Percentiles rank a stretch among this genome's conserved stretches.
Conservation (phyloP, 2,797 vertebrate genomes). For the Rallus crepitans region DNA sequence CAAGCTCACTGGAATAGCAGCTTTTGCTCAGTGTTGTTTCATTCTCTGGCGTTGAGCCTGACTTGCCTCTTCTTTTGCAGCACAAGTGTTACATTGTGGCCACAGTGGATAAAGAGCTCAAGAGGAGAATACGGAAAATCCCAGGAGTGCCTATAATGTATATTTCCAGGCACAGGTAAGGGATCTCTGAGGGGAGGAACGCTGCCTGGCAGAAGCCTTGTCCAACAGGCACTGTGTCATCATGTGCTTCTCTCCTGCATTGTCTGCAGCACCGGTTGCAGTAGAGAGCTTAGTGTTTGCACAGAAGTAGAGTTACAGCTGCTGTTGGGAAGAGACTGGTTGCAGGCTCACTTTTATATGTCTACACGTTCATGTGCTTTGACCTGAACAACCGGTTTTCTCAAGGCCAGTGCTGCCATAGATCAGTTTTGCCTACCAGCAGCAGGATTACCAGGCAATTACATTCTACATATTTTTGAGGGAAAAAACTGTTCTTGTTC, state of each 20-base stretch:
- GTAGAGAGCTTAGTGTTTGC: not conserved
- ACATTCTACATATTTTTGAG: not conserved
- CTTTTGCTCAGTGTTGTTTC: not conserved
- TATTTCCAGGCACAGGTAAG: slow-evolving; percentile 96
- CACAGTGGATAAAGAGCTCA: slow-evolving; percentile 96
- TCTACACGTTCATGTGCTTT: not conserved
- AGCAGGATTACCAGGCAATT: not conserved
- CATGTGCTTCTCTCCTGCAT: rapidly evolving
- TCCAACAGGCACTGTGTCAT: not conserved
- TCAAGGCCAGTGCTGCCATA: not conserved
- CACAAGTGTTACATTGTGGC: slow-evolving; percentile 99
- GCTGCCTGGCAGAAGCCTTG: not conserved
- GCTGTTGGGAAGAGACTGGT: not conserved
- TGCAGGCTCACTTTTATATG: not conserved
- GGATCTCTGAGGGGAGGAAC: not conserved
- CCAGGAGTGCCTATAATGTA: slow-evolving; percentile 99
- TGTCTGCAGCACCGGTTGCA: not conserved
- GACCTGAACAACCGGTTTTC: not conserved
- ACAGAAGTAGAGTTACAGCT: not conserved
- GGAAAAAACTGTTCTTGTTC: not conserved
- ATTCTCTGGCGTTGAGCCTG: not conserved
- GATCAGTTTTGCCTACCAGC: not conserved
- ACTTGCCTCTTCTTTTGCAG: slow-evolving; percentile 70
- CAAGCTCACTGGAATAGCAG: not conserved
- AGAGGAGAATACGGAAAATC: slow-evolving; percentile 94